Percentiles rank a stretch among this genome's conserved stretches.
Evolutionary conservation across 2,113 vertebrate genomes (phyloP).

Genomic region (Aspidoscelis tigris): DNA sequence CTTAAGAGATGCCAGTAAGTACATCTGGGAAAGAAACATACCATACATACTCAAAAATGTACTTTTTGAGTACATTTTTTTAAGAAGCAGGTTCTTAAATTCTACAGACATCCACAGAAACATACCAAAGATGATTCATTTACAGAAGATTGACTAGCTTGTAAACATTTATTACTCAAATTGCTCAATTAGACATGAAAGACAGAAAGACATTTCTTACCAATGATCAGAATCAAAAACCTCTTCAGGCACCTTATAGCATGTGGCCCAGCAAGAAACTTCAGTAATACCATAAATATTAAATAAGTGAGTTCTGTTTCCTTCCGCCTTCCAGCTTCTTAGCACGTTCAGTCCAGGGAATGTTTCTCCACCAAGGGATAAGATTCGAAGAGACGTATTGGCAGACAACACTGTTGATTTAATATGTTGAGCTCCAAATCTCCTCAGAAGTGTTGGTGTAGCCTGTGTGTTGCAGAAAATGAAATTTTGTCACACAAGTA

Average conservation of each 20-base stretch:
- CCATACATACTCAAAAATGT: background rate
- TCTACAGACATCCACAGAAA: background rate
- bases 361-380: conserved; percentile 93
- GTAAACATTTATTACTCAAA: conserved; percentile 27
- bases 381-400: conserved; percentile 83
- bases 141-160: background rate
- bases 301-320: conserved; percentile 88
- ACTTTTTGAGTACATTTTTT: too few relatives aligned
- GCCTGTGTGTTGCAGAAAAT: conserved; percentile 75
- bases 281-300: conserved; percentile 96
- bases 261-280: conserved; percentile 95
- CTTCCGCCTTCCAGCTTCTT: conserved; percentile 84
- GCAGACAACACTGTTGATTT: conserved; percentile 81
- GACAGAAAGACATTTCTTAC: conserved; percentile 54
- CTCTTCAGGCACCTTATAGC: conserved; percentile 83
- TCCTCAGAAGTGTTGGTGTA: conserved; percentile 88
- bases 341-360: conserved; percentile 82
- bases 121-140: background rate
- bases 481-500: background rate
- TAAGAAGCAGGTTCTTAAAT: background rate
- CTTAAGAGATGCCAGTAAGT: too few relatives aligned
- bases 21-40: background rate
- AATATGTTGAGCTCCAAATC: conserved; percentile 83
- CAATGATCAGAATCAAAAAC: conserved; percentile 65
- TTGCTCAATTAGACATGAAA: background rate